phyloP scores from a whole-genome alignment of 2,888 invertebrate genomes.

The Agrenia bidenticulata region DNA sequence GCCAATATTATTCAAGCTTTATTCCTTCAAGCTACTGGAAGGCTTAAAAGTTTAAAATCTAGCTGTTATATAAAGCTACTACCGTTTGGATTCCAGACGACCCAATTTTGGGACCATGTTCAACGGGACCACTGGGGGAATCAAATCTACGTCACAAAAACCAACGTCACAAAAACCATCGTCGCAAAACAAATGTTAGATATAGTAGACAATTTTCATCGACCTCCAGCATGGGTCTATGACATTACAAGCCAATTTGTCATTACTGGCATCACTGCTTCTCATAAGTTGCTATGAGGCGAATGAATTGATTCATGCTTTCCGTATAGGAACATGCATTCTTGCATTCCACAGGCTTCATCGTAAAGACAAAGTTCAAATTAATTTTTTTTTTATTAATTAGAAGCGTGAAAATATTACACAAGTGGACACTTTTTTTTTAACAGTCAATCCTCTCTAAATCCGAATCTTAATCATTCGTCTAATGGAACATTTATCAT shows the following conservation, averaged over 20 bases:
- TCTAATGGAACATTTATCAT: too few relatives aligned
- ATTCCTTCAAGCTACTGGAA: background rate
- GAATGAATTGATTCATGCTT: slow-evolving; percentile 17
- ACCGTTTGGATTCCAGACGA: slow-evolving; percentile 6
- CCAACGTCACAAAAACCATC: slow-evolving; percentile 17
- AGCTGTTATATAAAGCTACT: background rate
- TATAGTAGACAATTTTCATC: slow-evolving; percentile 5
- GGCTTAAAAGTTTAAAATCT: too few relatives aligned
- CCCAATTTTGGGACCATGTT: background rate
- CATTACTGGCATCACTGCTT: too few relatives aligned
- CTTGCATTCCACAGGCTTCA: too few relatives aligned
- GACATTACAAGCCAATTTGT: background rate
- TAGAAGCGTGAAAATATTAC: too few relatives aligned
- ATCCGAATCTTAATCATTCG: too few relatives aligned
- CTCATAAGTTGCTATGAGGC: slow-evolving; percentile 21
- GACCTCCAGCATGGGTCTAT: slow-evolving; percentile 7
- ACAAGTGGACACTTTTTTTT: too few relatives aligned
- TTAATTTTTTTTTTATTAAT: too few relatives aligned
- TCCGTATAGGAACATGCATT: background rate
- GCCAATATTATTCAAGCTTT: background rate
- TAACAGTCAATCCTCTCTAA: too few relatives aligned
- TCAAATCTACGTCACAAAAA: slow-evolving; percentile 1
- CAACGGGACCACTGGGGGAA: background rate
- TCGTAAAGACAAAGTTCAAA: too few relatives aligned
- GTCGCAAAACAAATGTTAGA: background rate